Evolutionary conservation across 2,797 vertebrate species (phyloP).

Genomic region (Leptatherina wallacei): DNA sequence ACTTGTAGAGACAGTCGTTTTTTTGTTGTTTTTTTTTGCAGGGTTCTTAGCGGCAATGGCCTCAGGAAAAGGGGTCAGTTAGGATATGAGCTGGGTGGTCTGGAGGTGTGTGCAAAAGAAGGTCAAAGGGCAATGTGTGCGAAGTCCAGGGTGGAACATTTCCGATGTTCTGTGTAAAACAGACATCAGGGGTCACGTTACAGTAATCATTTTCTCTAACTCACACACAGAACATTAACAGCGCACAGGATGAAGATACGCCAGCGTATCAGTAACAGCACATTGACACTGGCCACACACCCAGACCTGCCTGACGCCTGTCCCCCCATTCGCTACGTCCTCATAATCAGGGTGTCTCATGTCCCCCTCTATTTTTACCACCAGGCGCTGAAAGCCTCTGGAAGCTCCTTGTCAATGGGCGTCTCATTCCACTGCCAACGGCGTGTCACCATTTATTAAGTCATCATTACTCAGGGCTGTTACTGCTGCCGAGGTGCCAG

Average conservation of each 20-base stretch:
- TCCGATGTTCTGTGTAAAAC: conserved; percentile 67
- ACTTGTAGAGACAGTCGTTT: conserved; percentile 19
- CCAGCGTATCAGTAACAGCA: conserved; percentile 71
- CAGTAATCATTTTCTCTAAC: conserved; percentile 67
- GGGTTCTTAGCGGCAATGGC: conserved; percentile 15
- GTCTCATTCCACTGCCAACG: conserved; percentile 72
- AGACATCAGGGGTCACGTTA: conserved; percentile 56
- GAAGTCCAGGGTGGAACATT: conserved; percentile 63
- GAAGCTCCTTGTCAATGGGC: conserved; percentile 81
- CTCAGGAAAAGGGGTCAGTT: conserved; percentile 24
- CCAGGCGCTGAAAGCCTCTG: conserved; percentile 80
- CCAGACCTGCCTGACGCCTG: conserved; percentile 56
- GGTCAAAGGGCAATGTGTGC: conserved; percentile 39
- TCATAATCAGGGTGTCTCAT: conserved; percentile 72
- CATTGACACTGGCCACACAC: conserved; percentile 66
- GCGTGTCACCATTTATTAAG: conserved; percentile 83
- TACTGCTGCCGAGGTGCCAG: conserved; percentile 49
- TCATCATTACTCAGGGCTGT: conserved; percentile 79
- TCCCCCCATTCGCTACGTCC: conserved; percentile 54
- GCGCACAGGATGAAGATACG: conserved; percentile 64
- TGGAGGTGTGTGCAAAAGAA: conserved; percentile 22
- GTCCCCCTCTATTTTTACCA: conserved; percentile 82
- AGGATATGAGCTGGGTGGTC: conserved; percentile 38
- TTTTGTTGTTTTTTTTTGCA: neutral
- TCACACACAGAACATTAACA: conserved; percentile 60